A percentile compares a stretch with the other conserved stretches of the same genome.
Conservation (phyloP, 2,113 vertebrate species). For the Amblyornis subalaris region DNA sequence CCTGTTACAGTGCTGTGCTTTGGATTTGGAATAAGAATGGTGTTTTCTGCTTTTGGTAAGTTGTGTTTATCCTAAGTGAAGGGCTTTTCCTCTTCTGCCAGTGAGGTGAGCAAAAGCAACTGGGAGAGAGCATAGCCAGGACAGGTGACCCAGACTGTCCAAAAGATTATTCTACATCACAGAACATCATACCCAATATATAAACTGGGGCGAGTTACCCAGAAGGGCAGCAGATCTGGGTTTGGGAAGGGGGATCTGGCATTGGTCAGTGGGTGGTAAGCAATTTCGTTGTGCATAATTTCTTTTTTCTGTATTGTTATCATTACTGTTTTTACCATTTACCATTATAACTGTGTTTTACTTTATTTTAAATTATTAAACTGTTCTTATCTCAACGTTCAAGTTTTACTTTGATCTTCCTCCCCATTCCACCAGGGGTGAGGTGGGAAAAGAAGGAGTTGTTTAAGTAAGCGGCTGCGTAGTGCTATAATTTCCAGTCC, state of each 20-base stretch:
- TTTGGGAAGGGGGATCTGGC: background rate
- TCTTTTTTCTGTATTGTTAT: background rate
- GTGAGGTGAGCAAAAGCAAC: background rate
- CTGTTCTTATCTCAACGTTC: background rate
- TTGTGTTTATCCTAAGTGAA: background rate
- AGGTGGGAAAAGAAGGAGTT: background rate
- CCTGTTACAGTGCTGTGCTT: background rate
- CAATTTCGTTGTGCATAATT: background rate
- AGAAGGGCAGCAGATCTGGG: background rate
- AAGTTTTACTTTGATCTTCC: background rate
- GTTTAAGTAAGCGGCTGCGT: rapidly evolving
- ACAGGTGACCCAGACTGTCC: background rate
- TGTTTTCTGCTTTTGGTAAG: background rate
- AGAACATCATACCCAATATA: background rate
- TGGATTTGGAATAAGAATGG: background rate
- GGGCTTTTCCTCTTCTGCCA: background rate
- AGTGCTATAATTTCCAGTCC: background rate
- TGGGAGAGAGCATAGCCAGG: background rate
- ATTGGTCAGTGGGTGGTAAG: background rate
- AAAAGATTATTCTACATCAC: background rate
- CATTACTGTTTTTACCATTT: background rate
- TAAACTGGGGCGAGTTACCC: background rate
- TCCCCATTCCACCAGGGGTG: rapidly evolving
- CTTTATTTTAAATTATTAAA: background rate
- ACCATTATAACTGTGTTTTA: background rate